These are phyloP conservation scores for Dyspetes luteomarginatus DNA, from an alignment of 2,888 invertebrate species.

Conservation along the genomic window DNA sequence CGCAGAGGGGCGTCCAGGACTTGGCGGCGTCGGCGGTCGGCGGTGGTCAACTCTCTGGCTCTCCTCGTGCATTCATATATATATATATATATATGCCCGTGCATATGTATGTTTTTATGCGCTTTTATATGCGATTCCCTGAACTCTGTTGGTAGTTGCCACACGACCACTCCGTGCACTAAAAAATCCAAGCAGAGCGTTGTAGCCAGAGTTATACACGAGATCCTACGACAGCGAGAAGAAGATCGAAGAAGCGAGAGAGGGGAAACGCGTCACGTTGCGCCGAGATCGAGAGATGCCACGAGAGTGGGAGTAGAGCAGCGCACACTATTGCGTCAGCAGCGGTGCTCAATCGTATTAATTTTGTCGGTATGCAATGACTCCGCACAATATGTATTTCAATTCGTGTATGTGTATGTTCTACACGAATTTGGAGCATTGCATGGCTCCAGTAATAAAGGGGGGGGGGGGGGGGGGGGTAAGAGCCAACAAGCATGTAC, in stretches of 20 bases:
- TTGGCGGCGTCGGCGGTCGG: conserved; percentile 59
- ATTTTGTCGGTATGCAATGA: no score
- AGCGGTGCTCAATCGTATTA: conserved; percentile 53
- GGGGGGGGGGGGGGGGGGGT: conserved; percentile 32
- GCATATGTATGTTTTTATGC: conserved; percentile 64
- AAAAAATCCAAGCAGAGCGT: background rate
- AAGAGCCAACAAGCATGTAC: background rate
- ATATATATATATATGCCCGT: conserved; percentile 66
- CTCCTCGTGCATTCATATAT: conserved; percentile 64
- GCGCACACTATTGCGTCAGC: conserved; percentile 29
- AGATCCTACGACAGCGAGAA: conserved; percentile 24
- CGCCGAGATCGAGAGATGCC: conserved; percentile 6
- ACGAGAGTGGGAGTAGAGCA: conserved; percentile 48
- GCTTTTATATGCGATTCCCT: background rate
- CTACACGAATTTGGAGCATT: conserved; percentile 16
- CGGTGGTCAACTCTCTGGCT: conserved; percentile 66
- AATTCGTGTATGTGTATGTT: background rate
- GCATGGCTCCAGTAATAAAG: conserved; percentile 15
- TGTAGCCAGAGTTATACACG: background rate
- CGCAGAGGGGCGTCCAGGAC: conserved; percentile 76
- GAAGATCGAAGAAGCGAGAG: conserved; percentile 14
- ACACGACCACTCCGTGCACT: background rate
- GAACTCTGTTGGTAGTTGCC: background rate
- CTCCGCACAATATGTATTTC: background rate
- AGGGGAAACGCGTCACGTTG: conserved; percentile 31